Evolutionary conservation across 1,140 invertebrate species (phyloP).

Genomic region (Hirudo medicinalis): DNA sequence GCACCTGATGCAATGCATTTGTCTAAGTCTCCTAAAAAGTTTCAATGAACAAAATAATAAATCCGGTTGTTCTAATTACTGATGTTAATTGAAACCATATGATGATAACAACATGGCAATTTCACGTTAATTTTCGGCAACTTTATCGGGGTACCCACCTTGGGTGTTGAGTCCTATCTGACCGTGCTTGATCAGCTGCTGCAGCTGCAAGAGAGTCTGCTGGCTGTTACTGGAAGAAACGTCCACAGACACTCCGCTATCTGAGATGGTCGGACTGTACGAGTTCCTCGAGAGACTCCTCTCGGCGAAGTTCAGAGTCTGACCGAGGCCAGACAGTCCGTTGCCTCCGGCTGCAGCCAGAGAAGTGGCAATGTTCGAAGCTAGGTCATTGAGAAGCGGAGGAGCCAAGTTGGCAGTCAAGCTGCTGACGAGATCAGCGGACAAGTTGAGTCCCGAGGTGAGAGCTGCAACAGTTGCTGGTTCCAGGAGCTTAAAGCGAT

Average conservation of each 20-base stretch:
- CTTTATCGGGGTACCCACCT: too few relatives aligned
- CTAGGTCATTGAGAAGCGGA: conserved; percentile 26
- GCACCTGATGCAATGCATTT: background rate
- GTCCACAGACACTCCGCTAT: conserved; percentile 42
- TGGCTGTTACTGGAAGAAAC: conserved; percentile 53
- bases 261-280: conserved; percentile 37
- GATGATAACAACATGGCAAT: too few relatives aligned
- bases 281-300: conserved; percentile 22
- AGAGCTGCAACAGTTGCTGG: background rate
- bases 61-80: too few relatives aligned
- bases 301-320: conserved; percentile 16
- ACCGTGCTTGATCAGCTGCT: conserved; percentile 71
- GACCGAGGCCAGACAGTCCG: background rate
- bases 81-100: too few relatives aligned
- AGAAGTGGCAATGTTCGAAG: conserved; percentile 28
- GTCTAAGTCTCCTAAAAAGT: background rate
- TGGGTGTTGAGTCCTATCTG: conserved; percentile 30
- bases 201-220: conserved; percentile 68
- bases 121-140: too few relatives aligned
- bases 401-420: conserved; percentile 26
- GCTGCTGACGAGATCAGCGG: background rate
- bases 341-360: background rate
- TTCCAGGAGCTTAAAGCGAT: conserved; percentile 2
- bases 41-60: background rate
- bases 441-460: background rate